Conservation (phyloP, 2,888 invertebrate genomes). For the Elysia crispata region DNA sequence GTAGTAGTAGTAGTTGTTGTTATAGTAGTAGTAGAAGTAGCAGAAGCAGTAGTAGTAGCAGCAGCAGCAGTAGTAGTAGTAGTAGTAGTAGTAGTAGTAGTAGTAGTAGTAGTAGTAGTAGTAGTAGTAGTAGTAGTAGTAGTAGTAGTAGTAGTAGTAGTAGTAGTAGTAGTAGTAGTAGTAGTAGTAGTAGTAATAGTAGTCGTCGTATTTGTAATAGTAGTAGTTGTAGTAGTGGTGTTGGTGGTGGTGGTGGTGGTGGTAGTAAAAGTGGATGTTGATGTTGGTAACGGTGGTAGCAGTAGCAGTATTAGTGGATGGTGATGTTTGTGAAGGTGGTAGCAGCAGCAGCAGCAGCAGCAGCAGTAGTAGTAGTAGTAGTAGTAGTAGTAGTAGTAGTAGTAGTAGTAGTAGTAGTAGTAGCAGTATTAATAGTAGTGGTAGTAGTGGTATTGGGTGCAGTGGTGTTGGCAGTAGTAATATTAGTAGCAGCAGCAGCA, state of each 20-base stretch:
- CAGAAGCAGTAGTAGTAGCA: too few species aligned
- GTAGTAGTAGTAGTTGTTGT: conserved; percentile 18
- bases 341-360: conserved; percentile 28
- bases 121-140: conserved; percentile 9
- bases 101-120: conserved; percentile 14
- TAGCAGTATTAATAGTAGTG: too few species aligned
- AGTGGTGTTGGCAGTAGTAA: too few species aligned
- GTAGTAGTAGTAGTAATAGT: conserved; percentile 4
- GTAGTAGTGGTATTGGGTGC: too few species aligned
- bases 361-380: not conserved
- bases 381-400: not conserved
- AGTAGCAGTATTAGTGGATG: not conserved
- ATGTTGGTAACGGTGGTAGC: not conserved
- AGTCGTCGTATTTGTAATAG: too few species aligned
- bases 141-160: conserved; percentile 9
- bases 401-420: too few species aligned
- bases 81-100: conserved; percentile 31
- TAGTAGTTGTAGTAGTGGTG: too few species aligned
- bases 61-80: conserved; percentile 12
- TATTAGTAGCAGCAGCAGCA: too few species aligned
- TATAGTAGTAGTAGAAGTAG: conserved; percentile 16
- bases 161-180: conserved; percentile 9
- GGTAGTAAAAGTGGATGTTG: not conserved
- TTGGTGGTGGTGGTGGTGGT: too few species aligned
- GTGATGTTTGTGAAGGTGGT: conserved; percentile 5